Conservation (phyloP, 2,113 vertebrate genomes). For the Centropristis striata region DNA sequence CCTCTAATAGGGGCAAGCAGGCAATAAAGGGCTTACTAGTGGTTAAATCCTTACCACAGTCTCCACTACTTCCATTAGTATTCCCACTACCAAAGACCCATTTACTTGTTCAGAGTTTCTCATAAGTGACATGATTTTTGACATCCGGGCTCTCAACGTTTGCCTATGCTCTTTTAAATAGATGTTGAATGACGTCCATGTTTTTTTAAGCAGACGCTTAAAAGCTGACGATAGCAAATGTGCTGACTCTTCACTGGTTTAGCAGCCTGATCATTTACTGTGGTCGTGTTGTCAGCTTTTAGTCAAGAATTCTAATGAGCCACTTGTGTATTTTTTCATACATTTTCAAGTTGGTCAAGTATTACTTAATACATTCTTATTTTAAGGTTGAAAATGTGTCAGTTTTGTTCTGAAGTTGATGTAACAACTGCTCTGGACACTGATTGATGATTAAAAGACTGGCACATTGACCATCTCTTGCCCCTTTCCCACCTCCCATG, state of each 20-base stretch:
- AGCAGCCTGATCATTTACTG: not conserved
- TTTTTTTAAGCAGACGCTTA: not conserved
- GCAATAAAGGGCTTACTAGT: not conserved
- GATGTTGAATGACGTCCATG: not conserved
- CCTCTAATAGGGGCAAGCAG: not conserved
- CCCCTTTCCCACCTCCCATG: conserved; percentile 52
- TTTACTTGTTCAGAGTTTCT: not conserved
- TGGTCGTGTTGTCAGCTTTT: not conserved
- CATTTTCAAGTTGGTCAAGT: not conserved
- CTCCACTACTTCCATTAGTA: not conserved
- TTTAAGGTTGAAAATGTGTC: not conserved
- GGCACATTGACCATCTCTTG: conserved; percentile 51
- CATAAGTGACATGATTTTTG: not conserved
- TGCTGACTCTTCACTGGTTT: not conserved
- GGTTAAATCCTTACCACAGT: conserved; percentile 5
- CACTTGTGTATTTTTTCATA: not conserved
- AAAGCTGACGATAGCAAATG: not conserved
- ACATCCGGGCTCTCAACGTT: not conserved
- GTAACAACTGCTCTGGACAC: conserved; percentile 46
- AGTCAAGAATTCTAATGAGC: not conserved
- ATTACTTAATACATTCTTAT: not conserved
- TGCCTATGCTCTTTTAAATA: not conserved
- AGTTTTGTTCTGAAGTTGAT: conserved; percentile 20
- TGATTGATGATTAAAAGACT: conserved; percentile 54
- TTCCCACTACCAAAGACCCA: not conserved